These are phyloP conservation scores for Himantopus leucocephalus DNA, from an alignment of 2,113 vertebrate species.

Conservation along the genomic window DNA sequence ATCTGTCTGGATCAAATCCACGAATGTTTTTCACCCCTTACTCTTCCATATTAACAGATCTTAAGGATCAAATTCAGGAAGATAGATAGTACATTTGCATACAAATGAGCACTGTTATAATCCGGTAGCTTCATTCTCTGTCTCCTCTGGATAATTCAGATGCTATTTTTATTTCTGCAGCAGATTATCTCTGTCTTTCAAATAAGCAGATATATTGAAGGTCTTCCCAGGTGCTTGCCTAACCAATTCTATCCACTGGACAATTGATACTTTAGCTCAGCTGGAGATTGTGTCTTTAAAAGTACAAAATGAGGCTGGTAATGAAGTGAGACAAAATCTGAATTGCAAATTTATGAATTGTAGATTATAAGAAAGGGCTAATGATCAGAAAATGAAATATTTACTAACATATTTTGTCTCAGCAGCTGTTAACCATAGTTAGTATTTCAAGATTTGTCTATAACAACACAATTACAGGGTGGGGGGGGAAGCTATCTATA, in stretches of 20 bases:
- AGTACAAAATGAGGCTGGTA: neutral
- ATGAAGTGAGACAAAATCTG: constrained; percentile 6
- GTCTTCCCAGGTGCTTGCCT: neutral
- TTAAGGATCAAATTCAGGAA: constrained; percentile 21
- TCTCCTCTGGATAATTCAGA: constrained; percentile 4
- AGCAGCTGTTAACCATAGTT: neutral
- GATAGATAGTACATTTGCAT: constrained; percentile 5
- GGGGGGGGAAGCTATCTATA: neutral
- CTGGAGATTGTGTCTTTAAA: neutral
- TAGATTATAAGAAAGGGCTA: neutral
- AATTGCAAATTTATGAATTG: neutral
- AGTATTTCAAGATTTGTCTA: neutral
- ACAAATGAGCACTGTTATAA: constrained; percentile 29
- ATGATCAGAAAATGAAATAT: neutral
- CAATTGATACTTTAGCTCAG: neutral
- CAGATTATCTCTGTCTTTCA: constrained; percentile 17
- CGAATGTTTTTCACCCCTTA: neutral
- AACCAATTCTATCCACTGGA: neutral
- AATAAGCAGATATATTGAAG: neutral
- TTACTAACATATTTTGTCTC: neutral
- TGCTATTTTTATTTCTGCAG: constrained; percentile 42
- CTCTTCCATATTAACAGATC: neutral
- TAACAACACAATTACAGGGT: neutral
- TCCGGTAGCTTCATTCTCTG: neutral
- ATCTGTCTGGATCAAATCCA: neutral